Base-by-base conservation (phyloP, 1,140 invertebrate species). In the Ceratina australensis region DNA sequence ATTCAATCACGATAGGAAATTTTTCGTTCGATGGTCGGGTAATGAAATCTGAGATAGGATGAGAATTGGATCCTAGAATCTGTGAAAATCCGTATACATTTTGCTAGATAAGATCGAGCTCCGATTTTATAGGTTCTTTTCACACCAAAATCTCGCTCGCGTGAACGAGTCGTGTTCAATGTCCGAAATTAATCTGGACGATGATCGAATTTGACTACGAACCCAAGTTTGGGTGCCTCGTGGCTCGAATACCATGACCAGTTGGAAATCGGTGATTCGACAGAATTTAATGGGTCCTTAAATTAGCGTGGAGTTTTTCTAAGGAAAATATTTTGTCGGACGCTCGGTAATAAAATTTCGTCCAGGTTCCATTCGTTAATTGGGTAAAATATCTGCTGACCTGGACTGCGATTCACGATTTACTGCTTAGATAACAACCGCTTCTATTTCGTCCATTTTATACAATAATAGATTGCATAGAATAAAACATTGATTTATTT, bases 11-110 rank as follows among this genome's bases (percentile, higher is more conserved):
- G 54, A 13, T 24, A 26, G 8, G 24, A 60, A 64, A 78, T 73
- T 69, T 81, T 59, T 64, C 65, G 28, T 68, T 56, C 50, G 16
- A 68, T 72, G 49, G 57, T 76, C 60, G 76, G 75, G 20, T 50
- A 75, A 79, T 78, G 80, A 83, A 82, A 83, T 71, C 49, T 42
- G 81, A 83, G 69, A 82, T 26, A 71, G 66, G 72, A 82, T 42
- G 76, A 72, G 76, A 82, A 50, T 18, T 0, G 22, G 47, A 24
- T 42, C 20, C 42, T 56, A 24, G 66, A 57, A 80, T 56, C 64
- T 49, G 20, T 59, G n/a, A 54, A 72, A 73, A 79, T 82, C 57
- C 28, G 60, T 79, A 82, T 83, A 82, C 82, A 79, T 79, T 42
- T 78, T 72, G 52, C 71, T 57, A 20, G 80, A 83, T 65, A 74